Conservation (phyloP, 2,113 vertebrate species). For the Saccopteryx leptura region DNA sequence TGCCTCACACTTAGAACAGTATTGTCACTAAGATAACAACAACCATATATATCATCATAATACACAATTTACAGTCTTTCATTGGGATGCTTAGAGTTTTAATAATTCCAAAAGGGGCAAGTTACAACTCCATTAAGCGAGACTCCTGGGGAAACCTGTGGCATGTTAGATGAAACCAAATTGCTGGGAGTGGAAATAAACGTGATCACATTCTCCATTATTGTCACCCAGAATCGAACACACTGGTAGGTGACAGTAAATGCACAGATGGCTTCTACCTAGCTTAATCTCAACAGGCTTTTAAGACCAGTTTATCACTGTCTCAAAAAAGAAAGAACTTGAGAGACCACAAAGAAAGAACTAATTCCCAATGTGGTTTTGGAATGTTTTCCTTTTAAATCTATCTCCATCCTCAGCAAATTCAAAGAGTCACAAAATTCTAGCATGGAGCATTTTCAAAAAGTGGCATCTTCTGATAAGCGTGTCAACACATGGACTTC, state of each 20-base stretch:
- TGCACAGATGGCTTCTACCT: neutral
- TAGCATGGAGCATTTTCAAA: neutral
- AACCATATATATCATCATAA: neutral
- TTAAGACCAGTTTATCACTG: constrained; percentile 31
- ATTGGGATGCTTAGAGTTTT: constrained; percentile 28
- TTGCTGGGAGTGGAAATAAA: neutral
- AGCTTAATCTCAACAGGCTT: constrained; percentile 21
- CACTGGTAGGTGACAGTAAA: neutral
- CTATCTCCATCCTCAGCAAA: neutral
- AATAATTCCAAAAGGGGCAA: constrained; percentile 51
- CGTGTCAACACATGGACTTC: neutral
- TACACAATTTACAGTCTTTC: neutral
- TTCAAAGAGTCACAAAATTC: neutral
- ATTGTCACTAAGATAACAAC: constrained; percentile 1
- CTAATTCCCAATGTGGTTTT: neutral
- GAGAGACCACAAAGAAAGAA: neutral
- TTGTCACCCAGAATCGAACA: neutral
- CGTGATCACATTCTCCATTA: neutral
- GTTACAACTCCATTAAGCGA: constrained; percentile 3
- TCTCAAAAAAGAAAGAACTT: neutral
- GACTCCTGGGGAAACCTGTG: neutral
- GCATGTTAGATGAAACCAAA: neutral
- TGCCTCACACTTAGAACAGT: neutral
- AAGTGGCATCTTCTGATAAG: neutral
- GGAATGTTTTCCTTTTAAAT: constrained; percentile 11